A percentile compares a stretch with the other conserved stretches of the same genome.
These are phyloP conservation scores for Paracentrotus lividus DNA, from an alignment of 53 echinoderm and acorn worm genomes.

Conservation along the genomic window DNA sequence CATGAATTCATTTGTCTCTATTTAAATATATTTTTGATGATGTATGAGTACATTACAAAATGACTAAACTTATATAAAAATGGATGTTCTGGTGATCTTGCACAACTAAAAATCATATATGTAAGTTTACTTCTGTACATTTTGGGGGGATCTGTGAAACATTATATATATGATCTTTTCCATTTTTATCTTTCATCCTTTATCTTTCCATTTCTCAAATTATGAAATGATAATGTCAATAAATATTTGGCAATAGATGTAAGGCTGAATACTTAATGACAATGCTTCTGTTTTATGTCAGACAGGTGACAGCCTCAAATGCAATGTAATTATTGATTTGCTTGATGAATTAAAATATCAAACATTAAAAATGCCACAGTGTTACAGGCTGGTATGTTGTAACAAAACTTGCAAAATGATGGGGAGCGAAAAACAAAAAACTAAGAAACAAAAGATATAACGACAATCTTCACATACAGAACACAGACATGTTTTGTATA, in stretches of 20 bases:
- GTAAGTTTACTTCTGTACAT: no score
- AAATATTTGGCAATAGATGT: background rate
- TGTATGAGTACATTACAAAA: no score
- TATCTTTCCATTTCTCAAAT: background rate
- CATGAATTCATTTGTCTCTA: no score
- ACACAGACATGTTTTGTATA: background rate
- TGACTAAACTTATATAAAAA: no score
- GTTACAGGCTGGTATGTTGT: background rate
- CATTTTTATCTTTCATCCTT: background rate
- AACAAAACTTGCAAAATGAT: background rate
- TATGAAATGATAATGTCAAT: background rate
- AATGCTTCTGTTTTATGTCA: no score
- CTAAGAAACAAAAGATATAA: background rate
- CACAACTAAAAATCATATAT: no score
- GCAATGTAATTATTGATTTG: no score
- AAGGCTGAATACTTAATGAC: no score
- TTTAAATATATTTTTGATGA: no score
- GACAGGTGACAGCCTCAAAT: no score
- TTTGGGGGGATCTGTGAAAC: no score
- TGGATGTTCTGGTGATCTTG: no score
- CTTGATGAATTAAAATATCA: background rate
- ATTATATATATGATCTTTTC: background rate
- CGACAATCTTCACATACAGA: background rate
- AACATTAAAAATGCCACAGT: background rate
- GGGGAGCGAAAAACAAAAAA: background rate